Conservation (phyloP, 1,140 invertebrate genomes). For the Drosophila ercepeae region DNA sequence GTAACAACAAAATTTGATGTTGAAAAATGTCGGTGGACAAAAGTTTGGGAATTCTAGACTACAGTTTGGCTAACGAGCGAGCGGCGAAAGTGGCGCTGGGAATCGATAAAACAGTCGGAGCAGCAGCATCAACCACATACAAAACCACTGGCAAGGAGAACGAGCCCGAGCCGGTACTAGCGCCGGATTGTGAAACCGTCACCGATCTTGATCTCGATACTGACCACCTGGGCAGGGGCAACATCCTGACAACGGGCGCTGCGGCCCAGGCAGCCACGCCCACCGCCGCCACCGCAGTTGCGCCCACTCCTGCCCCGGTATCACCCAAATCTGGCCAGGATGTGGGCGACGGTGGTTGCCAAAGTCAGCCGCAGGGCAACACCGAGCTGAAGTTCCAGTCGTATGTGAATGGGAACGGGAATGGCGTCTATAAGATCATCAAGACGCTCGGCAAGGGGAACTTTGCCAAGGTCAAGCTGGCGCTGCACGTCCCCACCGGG, state of each 20-base stretch:
- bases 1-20: constrained; percentile 38
- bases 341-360: constrained; percentile 24
- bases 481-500: constrained; percentile 99
- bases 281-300: neutral
- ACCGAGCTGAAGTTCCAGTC: constrained; percentile 60
- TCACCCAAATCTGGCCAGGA: constrained; percentile 24
- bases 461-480: constrained; percentile 99
- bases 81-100: constrained; percentile 29
- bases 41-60: constrained; percentile 57
- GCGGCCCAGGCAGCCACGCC: constrained; percentile 11
- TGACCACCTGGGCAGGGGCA: neutral
- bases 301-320: constrained; percentile 15
- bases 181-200: neutral
- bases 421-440: constrained; percentile 97
- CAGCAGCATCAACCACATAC: constrained; percentile 28
- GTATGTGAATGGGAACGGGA: constrained; percentile 64
- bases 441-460: constrained; percentile 99
- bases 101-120: constrained; percentile 23
- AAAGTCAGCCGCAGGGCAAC: constrained; percentile 7
- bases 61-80: constrained; percentile 44
- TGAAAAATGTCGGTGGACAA: constrained; percentile 66
- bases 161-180: neutral
- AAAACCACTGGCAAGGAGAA: constrained; percentile 64
- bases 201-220: constrained; percentile 1
- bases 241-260: constrained; percentile 19